Base-by-base conservation (phyloP, 2,113 vertebrate genomes). In the Hippocampus zosterae region DNA sequence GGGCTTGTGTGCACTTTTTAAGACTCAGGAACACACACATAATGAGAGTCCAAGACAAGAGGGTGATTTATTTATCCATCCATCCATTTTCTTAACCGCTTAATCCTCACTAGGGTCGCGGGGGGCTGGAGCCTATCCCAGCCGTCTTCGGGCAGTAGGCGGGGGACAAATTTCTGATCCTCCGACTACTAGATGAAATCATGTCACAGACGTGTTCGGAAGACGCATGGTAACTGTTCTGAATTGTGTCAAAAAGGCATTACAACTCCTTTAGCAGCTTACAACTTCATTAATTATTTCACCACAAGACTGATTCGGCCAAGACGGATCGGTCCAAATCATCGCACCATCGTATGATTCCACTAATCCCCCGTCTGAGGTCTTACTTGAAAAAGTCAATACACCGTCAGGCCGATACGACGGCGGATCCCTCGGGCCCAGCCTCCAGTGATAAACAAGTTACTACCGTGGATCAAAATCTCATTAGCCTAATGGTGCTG, bases 401-500 rank as follows among this genome's bases (percentile, higher is more conserved):
- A 66, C 21, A 3, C 55, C 74, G 59, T 81, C 64, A 52, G 42
- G 75, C 62, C 75, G 56, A 75, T 68, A 52, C 57, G 48, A 69
- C 56, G 77, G 69, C 48, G 76, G 72, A 81, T 65, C 63, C 0
- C 5, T 59, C 57, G 48, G 65, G 67, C 6, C n/a, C 23, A 73
- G 60, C 65, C 69, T 59, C 69, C 48, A 44, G 77, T 69, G 44
- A 79, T 76, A 61, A 74, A 85, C 66, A 73, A 70, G 67, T 8
- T 74, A 75, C 55, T 40, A 7, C 55, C 62, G 40, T 84, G 70
- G 81, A 75, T 76, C 70, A 41, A n/a, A 48, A 64, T 82, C 73
- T 76, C 74, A 76, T 85, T 77, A 80, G 55, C 37, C 63, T 79
- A 83, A 83, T 83, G 65, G 65, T 44, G 70, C 37, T 8, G 19